Base-by-base conservation (phyloP, 2,797 vertebrate species). In the Notolepis coatsorum region DNA sequence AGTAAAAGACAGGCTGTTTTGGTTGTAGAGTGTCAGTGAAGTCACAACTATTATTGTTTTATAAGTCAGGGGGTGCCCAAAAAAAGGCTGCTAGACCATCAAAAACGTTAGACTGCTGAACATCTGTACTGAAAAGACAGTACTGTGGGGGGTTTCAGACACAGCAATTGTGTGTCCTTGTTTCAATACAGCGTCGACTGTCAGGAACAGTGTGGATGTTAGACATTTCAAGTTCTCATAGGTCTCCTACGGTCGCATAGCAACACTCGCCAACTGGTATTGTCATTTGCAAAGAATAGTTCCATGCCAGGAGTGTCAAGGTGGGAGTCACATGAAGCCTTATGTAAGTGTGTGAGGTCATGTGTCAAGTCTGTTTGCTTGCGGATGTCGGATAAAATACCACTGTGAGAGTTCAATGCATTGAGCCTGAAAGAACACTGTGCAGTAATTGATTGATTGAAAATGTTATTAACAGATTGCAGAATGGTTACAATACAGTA, bases 131-230 rank as follows among this genome's bases (percentile, higher is more conserved):
- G n/a, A n/a, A n/a, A n/a, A n/a, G n/a, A n/a, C n/a, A n/a, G n/a
- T n/a, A n/a, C n/a, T n/a, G n/a, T n/a, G n/a, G n/a, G n/a, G 38
- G 12, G 23, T 62, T 25, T 38, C n/a, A 54, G 21, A 30, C 47
- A 28, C 30, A 21, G 52, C 25, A 42, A 48, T 50, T 27, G 47
- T 61, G 28, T 28, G 50, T 83, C 55, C 78, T 63, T 70, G 75
- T 67, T 58, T 71, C 70, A 55, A 60, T 69, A 83, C 71, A n/a
- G n/a, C n/a, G n/a, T 80, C 68, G 78, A 70, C 12, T 25, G 45
- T 27, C 37, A 10, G 18, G n/a, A 10, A 48, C 46, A 23, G 23
- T 17, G 18, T 28, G 37, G 20, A 30, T 47, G n/a, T n/a, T n/a
- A n/a, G n/a, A n/a, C n/a, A n/a, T n/a, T n/a, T n/a, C n/a, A n/a